Evolutionary conservation across 2,888 invertebrate genomes (phyloP).

Genomic region (Ormyrus rosae): DNA sequence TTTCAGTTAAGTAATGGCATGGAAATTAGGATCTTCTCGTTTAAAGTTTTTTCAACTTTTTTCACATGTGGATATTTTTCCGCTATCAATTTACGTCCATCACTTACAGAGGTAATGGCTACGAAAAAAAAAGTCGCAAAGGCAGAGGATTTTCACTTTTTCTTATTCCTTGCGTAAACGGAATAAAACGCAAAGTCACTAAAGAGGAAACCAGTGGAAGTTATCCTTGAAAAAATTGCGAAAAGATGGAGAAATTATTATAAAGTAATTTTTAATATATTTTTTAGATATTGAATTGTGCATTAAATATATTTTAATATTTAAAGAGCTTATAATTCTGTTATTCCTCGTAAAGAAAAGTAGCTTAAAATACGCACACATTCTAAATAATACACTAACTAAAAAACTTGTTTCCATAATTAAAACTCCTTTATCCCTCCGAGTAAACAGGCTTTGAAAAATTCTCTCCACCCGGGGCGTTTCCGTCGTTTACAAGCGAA

Average conservation of each 20-base stretch:
- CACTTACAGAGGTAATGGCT: background rate
- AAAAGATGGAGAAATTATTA: conserved; percentile 14
- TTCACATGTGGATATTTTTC: background rate
- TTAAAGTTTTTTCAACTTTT: background rate
- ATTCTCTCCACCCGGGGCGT: no score
- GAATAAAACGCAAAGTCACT: conserved; percentile 14
- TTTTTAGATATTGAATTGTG: no score
- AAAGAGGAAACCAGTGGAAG: conserved; percentile 17
- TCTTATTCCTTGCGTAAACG: background rate
- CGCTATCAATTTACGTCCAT: conserved; percentile 9
- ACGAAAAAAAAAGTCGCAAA: background rate
- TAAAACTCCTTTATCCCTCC: no score
- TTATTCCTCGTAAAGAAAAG: no score
- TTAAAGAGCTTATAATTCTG: no score
- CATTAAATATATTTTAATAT: no score
- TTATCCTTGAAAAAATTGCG: conserved; percentile 10
- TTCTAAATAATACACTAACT: no score
- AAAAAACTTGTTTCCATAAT: no score
- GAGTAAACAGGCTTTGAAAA: no score
- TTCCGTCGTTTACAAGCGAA: no score
- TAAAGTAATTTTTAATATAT: conserved; percentile 30
- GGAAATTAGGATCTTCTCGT: background rate
- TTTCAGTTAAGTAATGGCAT: no score
- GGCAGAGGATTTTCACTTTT: conserved; percentile 19
- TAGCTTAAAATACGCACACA: no score